Evolutionary conservation across 2,888 invertebrate species (phyloP), one percentile per base, ranked within the genome.

Genomic region (Mesorhabditis sp.): DNA sequence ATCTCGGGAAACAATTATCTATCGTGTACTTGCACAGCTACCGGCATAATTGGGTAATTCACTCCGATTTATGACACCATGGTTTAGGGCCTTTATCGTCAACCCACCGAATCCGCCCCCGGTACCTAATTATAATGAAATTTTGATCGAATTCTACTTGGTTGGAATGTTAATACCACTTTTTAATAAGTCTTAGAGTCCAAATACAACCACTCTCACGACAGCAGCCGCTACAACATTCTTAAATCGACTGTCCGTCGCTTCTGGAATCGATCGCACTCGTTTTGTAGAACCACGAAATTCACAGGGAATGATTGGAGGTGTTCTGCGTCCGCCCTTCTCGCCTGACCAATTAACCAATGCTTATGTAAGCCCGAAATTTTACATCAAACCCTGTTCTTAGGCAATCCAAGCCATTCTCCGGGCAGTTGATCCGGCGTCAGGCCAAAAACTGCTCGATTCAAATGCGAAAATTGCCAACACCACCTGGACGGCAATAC

Each of bases 241-340:
- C 44, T 15, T 70, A 10, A 65, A 72, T 67, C 44, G 44, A 10
- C 44, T 70, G 72, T 50, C 72, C 10, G 42, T 42, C n/a, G 72
- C 70, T 4, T 45, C 73, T 43, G 72, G 71, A 69, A n/a, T 71
- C 10, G n/a, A 43, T n/a, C 41, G 28, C 13, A 10, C 70, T 2
- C 71, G 75, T 28, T 76, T 73, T 74, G 73, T 76, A 43, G 50
- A 45, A 2, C n/a, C 44, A 41, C 44, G 43, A 15, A 42, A 7
- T 45, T 61, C 6, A 15, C 13, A 43, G 4, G 65, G 28, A n/a
- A 3, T 41, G 2, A 71, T 80, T 4, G 66, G 45, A 4, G 72
- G 73, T 4, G 75, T 70, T 3, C 68, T 82, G 7, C 72, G 81
- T 3, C 82, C 82, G 13, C 77, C 81, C 4, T 78, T 77, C 64